Evolutionary conservation across 1,140 invertebrate genomes (phyloP), one percentile per base, ranked within the genome.

Genomic region (Drosophila sulfurigaster): DNA sequence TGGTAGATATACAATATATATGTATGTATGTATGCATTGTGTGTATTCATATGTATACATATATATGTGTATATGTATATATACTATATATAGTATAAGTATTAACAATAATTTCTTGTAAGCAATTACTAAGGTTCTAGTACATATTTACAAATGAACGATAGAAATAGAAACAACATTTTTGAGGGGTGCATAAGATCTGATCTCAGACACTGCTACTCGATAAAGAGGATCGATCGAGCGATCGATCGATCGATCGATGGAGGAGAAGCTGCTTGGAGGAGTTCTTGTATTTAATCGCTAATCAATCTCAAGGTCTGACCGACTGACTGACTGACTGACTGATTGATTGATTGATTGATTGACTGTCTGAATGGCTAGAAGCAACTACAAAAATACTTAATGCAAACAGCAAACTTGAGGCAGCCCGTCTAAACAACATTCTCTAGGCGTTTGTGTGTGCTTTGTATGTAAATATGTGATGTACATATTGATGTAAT

Each of bases 111-210:
- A 79, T 46, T 63, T 68, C 52, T 69, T 68, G 67, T 75, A 82
- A 66, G 79, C 77, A 82, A 87, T 57, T 81, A 70, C 69, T 78
- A 74, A 63, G 66, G 66, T 66, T 83, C 72, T 63, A 81, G 69
- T 81, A 74, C 68, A 67, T 89, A 89, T 89, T 89, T 89, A 89
- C 85, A 89, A 89, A 85, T 79, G 78, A 89, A 81, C 79, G 63
- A 54, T 76, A 59, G 64, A 78, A 56, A 76, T 49, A 78, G 69
- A 80, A 86, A 88, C 80, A 88, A 74, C 65, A 68, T 70, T 64
- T 73, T 66, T 56, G 41, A 32, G 28, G 49, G 51, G 45, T 57
- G 77, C 56, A 25, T 35, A 28, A 56, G 57, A 72, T 57, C 43
- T 64, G 49, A 52, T 48, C 49, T 65, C 35, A 38, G 63, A 16